Evolutionary conservation across 1,140 invertebrate species (phyloP), one percentile per base, ranked within the genome.

Genomic region (Cydia splendana): DNA sequence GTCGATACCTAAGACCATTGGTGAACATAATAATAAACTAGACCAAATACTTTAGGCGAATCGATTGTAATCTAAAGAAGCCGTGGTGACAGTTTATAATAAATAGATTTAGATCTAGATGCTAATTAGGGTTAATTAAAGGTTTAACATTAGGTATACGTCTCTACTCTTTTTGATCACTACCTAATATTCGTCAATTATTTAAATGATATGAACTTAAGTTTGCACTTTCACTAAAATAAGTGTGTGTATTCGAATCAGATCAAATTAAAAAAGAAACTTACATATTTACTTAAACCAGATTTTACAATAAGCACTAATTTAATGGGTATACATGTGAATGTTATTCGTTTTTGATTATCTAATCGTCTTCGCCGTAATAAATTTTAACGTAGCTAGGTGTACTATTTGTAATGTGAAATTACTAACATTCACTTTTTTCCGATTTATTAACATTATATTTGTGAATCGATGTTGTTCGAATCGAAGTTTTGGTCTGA

Each of bases 401-500:
- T 71, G 67, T 71, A 71, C 30, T 71, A n/a, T 38, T 18, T 13
- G 45, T 71, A 71, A 69, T 71, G n/a, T 18, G 51, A 28, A 71
- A 71, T 71, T 71, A 42, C 34, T 71, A 71, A 71, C 67, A 45
- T 71, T 38, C 67, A 45, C 67, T 13, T 20, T 71, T 48, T 71
- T 42, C 67, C 67, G 12, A 45, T 30, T 71, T 38, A 71, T 71
- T 42, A 71, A 71, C 30, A 38, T 71, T 38, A 74, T 78, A 78
- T 78, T 65, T 78, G 75, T 77, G 74, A 76, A 79, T 81, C 73
- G 51, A 42, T 67, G 75, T 62, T 12, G 57, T n/a, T n/a, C n/a
- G n/a, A n/a, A n/a, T n/a, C n/a, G n/a, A 75, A 75, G 34, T 76
- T 69, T 75, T 62, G 77, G 77, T 78, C 77, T 78, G 77, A 69